Base-by-base conservation (phyloP, 2,888 invertebrate species). In the Xestia sexstrigata region DNA sequence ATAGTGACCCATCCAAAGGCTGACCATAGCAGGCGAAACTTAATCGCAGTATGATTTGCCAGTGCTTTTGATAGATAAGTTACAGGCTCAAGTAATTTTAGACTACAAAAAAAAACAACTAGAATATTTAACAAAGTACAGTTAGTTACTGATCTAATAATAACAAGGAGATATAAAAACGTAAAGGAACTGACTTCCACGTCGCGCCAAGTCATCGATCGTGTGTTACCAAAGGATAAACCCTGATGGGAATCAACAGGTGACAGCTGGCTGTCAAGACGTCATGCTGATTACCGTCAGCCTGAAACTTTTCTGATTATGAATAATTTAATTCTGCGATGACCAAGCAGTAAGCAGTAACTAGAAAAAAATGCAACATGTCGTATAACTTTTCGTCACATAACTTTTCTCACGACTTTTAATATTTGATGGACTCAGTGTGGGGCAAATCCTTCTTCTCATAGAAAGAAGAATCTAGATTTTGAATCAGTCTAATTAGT, bases 211-310 rank as follows among this genome's bases (percentile, higher is more conserved):
- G 15, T n/a, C 45, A 83, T 81, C 82, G 83, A 83, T 82, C 70
- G 70, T 49, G 5, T 35, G 49, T 66, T 66, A 72, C 39, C 17
- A 65, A 58, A 17, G 63, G 62, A 63, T 26, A 30, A 39, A 35
- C 42, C 63, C 73, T 85, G n/a, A n/a, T n/a, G 85, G 35, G 83
- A 83, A 76, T 26, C 11, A 55, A 26, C 83, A 83, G 73, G 52
- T 83, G 82, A 35, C 67, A 76, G 52, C 62, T 63, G 35, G 66
- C 8, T 15, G 45, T 39, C 69, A n/a, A 26, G 45, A 2, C 42
- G 9, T 15, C 60, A 49, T 30, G n/a, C 42, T 23, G 45, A 69
- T 69, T 65, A 52, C 47, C 47, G 35, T 11, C 55, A 45, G 42
- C 47, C 49, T 79, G 49, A 62, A 62, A 23, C 9, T 45, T 58